Percentiles rank a stretch among this genome's conserved stretches.
These are phyloP conservation scores for Phortica magna DNA, from an alignment of 2,888 invertebrate species.

Conservation along the genomic window DNA sequence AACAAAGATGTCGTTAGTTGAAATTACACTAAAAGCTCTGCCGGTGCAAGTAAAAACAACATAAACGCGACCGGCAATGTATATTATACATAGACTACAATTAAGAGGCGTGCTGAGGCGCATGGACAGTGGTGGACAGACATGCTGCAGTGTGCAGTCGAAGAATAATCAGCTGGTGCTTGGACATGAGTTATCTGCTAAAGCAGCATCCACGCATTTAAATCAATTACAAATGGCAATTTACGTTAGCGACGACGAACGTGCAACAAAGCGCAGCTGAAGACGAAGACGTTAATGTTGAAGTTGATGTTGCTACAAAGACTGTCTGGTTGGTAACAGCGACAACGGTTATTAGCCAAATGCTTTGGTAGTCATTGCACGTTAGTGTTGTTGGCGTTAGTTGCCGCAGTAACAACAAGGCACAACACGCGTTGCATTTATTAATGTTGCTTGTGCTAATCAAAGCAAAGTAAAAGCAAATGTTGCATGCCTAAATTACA, in stretches of 20 bases:
- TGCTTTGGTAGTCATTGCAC: not conserved
- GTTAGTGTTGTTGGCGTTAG: conserved; percentile 17
- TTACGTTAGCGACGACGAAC: conserved; percentile 52
- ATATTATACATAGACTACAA: conserved; percentile 14
- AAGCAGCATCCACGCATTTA: conserved; percentile 71
- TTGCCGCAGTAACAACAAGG: not conserved
- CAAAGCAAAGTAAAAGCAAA: conserved; percentile 26
- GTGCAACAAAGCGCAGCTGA: not conserved
- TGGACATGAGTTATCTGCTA: conserved; percentile 68
- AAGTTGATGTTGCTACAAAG: conserved; percentile 42
- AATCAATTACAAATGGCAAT: conserved; percentile 74
- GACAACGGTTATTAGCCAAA: conserved; percentile 24
- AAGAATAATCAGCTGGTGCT: conserved; percentile 44
- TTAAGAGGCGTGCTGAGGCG: conserved; percentile 24
- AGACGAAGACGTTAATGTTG: not conserved
- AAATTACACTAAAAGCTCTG: conserved; percentile 10
- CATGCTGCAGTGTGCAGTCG: conserved; percentile 12
- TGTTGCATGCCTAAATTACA: conserved; percentile 32
- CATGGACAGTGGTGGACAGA: too few species aligned
- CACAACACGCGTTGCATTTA: conserved; percentile 12
- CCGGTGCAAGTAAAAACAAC: not conserved
- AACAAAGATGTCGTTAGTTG: not conserved
- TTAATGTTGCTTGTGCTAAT: conserved; percentile 37
- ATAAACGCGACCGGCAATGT: not conserved
- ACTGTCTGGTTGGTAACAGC: conserved; percentile 23